Conservation (phyloP, 2,797 vertebrate species). For the Arrhamphus sclerolepis region DNA sequence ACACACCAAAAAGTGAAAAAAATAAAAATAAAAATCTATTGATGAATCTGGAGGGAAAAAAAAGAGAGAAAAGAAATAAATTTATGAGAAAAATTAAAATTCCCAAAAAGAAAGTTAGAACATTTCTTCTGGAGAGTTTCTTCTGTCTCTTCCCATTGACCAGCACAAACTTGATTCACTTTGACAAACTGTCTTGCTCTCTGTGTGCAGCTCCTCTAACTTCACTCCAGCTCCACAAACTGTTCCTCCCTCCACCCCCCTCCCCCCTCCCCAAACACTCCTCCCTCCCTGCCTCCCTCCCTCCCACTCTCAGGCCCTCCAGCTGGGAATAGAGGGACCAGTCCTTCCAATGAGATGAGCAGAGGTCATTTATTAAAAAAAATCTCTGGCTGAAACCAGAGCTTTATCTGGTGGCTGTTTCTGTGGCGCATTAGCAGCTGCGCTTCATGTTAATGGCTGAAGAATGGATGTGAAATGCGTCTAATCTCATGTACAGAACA, state of each 20-base stretch:
- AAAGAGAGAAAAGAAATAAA: slow-evolving; percentile 1
- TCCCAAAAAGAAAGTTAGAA: slow-evolving; percentile 3
- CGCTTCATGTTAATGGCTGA: slow-evolving; percentile 9
- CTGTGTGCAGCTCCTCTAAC: slow-evolving; percentile 51
- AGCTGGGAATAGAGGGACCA: slow-evolving; percentile 28
- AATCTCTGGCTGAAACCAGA: slow-evolving; percentile 31
- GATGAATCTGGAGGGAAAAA: too few relatives aligned
- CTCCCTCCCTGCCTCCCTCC: slow-evolving; percentile 24
- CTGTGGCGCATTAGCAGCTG: slow-evolving; percentile 1
- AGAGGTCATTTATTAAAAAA: slow-evolving; percentile 34
- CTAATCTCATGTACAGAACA: slow-evolving; percentile 42
- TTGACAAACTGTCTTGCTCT: slow-evolving; percentile 23
- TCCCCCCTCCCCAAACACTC: slow-evolving; percentile 38
- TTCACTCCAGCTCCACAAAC: slow-evolving; percentile 52
- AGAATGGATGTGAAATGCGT: slow-evolving; percentile 18
- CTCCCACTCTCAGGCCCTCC: neutral
- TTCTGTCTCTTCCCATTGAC: neutral
- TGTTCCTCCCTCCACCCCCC: slow-evolving; percentile 51
- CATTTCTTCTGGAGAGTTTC: neutral
- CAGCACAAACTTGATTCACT: neutral
- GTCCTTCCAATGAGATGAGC: slow-evolving; percentile 31
- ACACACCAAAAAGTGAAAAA: neutral
- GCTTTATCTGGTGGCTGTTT: slow-evolving; percentile 13
- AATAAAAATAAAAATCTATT: neutral
- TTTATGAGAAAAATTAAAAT: neutral